A percentile compares a stretch with the other conserved stretches of the same genome.
Evolutionary conservation across 1,140 invertebrate genomes (phyloP).

Genomic region (Geopemphigus sp.): DNA sequence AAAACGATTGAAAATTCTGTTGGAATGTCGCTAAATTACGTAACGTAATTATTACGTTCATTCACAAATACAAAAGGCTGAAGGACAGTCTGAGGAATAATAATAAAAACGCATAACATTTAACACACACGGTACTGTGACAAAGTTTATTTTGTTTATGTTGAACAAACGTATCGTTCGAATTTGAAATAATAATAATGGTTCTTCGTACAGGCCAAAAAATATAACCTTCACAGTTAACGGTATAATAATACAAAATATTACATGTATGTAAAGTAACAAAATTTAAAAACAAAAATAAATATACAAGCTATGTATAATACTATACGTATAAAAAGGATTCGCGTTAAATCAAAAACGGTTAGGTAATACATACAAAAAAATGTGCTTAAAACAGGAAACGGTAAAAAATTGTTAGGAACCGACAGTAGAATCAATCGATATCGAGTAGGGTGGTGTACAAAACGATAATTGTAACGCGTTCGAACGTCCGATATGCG

Average conservation of each 20-base stretch:
- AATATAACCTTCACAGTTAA: no score
- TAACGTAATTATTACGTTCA: no score
- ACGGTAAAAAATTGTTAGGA: constrained; percentile 24
- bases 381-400: constrained; percentile 6
- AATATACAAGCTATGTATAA: not conserved
- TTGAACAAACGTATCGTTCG: not conserved
- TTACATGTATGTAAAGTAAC: no score
- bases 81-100: no score
- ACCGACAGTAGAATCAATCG: constrained; percentile 24
- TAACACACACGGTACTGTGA: not conserved
- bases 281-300: not conserved
- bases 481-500: no score
- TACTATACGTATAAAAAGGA: constrained; percentile 12
- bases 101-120: not conserved
- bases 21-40: no score
- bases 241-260: not conserved
- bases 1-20: no score
- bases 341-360: not conserved
- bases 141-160: constrained; percentile 11
- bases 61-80: no score
- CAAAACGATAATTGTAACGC: no score
- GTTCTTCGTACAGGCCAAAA: not conserved
- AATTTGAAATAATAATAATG: not conserved
- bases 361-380: not conserved
- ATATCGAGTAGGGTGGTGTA: constrained; percentile 15